phyloP scores from a whole-genome alignment of 2,113 vertebrate species.

The Oxygymnocypris stewartii region DNA sequence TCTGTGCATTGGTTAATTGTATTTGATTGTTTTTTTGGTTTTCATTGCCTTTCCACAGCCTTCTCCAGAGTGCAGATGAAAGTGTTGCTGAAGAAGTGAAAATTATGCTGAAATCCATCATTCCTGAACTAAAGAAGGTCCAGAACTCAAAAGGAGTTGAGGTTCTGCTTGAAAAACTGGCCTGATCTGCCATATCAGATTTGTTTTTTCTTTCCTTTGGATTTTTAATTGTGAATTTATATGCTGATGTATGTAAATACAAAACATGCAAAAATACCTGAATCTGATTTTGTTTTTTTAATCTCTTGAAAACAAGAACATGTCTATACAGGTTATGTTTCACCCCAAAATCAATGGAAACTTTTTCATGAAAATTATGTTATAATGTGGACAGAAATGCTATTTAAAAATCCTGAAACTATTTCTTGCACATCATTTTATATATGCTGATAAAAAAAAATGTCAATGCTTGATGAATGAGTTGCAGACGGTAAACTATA shows the following conservation, averaged over 20 bases:
- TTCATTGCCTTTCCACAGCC: constrained; percentile 70
- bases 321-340: background rate
- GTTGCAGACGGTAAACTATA: too few species aligned
- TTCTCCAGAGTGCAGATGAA: constrained; percentile 83
- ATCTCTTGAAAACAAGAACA: background rate
- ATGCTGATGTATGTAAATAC: constrained; percentile 45
- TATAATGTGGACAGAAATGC: background rate
- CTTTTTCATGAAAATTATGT: background rate
- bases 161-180: constrained; percentile 84
- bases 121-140: constrained; percentile 74
- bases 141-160: constrained; percentile 81
- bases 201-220: background rate
- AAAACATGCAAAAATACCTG: constrained; percentile 21
- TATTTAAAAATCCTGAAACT: background rate
- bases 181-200: constrained; percentile 15
- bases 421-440: background rate
- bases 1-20: background rate
- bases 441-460: background rate
- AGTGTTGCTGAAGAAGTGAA: constrained; percentile 79
- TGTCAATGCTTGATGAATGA: background rate
- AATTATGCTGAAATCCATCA: constrained; percentile 76
- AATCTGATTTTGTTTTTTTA: background rate
- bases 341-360: background rate
- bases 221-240: constrained; percentile 11
- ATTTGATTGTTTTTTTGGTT: background rate